Conservation (phyloP, 2,797 vertebrate species). For the Xenops minutus region DNA sequence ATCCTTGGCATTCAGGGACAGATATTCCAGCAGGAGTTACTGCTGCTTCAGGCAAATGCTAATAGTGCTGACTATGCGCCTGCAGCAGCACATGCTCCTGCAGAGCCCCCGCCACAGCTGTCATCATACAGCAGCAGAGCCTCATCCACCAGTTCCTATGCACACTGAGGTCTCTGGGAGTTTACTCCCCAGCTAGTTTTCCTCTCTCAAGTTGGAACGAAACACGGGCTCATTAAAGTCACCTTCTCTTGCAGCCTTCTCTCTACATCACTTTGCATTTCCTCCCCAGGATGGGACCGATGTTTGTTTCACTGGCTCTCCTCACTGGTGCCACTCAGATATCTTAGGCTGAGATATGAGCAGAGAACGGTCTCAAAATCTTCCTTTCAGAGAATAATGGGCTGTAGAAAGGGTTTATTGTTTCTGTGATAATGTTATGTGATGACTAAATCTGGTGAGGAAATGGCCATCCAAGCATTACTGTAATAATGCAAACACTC, state of each 20-base stretch:
- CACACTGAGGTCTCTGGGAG: not conserved
- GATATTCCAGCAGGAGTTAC: not conserved
- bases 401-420: slow-evolving; percentile 15
- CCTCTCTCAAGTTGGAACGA: not conserved
- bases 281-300: rapidly evolving
- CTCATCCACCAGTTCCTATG: not conserved
- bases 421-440: not conserved
- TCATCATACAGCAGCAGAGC: not conserved
- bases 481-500: slow-evolving; percentile 26
- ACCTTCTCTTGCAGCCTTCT: not conserved
- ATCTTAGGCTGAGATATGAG: not conserved
- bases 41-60: not conserved
- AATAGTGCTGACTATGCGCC: not conserved
- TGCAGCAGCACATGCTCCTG: rapidly evolving
- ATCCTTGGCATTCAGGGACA: not conserved
- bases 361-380: not conserved
- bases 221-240: not conserved
- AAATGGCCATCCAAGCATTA: slow-evolving; percentile 19
- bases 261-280: not conserved
- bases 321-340: not conserved
- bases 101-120: not conserved
- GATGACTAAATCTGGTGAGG: slow-evolving; percentile 20
- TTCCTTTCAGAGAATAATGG: slow-evolving; percentile 7
- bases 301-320: not conserved
- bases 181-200: not conserved